A percentile compares a stretch with the other conserved stretches of the same genome.
These are phyloP conservation scores for Galleria mellonella DNA, from an alignment of 1,140 invertebrate genomes.

Conservation along the genomic window DNA sequence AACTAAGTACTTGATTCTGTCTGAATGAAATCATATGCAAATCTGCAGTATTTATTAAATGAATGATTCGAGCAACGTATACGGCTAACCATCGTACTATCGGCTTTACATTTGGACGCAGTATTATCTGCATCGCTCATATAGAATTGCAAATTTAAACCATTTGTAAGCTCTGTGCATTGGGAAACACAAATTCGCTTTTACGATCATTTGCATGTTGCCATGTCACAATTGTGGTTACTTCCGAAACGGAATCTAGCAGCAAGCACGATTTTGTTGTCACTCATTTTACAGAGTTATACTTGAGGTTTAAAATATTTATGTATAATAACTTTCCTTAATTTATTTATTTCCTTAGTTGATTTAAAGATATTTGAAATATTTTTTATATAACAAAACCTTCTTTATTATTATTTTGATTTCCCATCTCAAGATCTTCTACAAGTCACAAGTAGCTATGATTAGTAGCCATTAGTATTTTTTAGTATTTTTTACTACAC, in stretches of 20 bases:
- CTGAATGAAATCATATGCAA: background rate
- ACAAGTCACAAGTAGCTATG: too few relatives aligned
- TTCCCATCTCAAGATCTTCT: too few relatives aligned
- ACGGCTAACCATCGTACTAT: constrained; percentile 11
- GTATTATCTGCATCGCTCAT: constrained; percentile 22
- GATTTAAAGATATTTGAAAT: too few relatives aligned
- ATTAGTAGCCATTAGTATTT: too few relatives aligned
- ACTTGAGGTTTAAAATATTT: too few relatives aligned
- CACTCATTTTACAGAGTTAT: background rate
- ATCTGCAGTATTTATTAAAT: background rate
- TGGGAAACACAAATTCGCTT: constrained; percentile 69
- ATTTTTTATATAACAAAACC: too few relatives aligned
- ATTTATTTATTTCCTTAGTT: too few relatives aligned
- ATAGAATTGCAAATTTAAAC: constrained; percentile 54
- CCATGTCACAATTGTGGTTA: constrained; percentile 49
- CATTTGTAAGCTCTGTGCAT: constrained; percentile 65
- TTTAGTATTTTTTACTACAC: too few relatives aligned
- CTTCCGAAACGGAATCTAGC: constrained; percentile 29
- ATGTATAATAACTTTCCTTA: too few relatives aligned
- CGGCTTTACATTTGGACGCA: constrained; percentile 25
- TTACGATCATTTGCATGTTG: constrained; percentile 67
- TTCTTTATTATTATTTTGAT: too few relatives aligned
- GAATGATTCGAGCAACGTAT: background rate
- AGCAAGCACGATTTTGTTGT: too few relatives aligned
- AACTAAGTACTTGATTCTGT: too few relatives aligned